Evolutionary conservation across 2,797 vertebrate species (phyloP), one percentile per base, ranked within the genome.

Genomic region (Chromis chromis): DNA sequence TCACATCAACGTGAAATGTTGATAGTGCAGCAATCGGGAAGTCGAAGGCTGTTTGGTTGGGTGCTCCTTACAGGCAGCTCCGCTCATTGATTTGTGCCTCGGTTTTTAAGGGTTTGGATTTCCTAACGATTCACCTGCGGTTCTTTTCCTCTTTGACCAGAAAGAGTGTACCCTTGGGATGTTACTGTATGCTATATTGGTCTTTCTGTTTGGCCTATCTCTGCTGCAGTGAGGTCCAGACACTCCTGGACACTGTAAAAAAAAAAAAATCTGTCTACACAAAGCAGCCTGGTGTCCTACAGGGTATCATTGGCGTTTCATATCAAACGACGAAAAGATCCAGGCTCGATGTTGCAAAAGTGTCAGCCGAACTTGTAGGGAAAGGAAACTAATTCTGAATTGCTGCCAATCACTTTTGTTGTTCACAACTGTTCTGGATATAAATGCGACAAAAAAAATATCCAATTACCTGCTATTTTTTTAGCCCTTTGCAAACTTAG

Each of bases 91-190:
- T 95, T 95, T 81, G 77, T 69, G 78, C 91, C 93, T 83, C 49
- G 76, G 84, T 94, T 94, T 88, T 86, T 87, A 88, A 91, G 89
- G 92, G 85, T 90, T 94, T 88, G 83, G 84, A 86, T 94, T 93
- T 94, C 92, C 78, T 92, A 94, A 92, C 84, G 89, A 94, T 94
- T 94, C 83, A 86, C 93, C 88, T 91, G 89, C 85, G 88, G 90
- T 91, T 91, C 87, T 84, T 88, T 91, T 93, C 86, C 91, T 86
- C 88, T 90, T 87, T 93, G 91, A 91, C 93, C 94, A 94, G 91
- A 92, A 94, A 87, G 87, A 91, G 78, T n/a, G 79, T 70, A 65
- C 94, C 90, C 88, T 63, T 54, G 89, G 93, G 93, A 89, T 55
- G 83, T 57, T 65, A 78, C 76, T 42, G 64, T 78, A 83, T 57